Conservation (phyloP, 2,113 vertebrate genomes). For the Pleuronectes platessa region DNA sequence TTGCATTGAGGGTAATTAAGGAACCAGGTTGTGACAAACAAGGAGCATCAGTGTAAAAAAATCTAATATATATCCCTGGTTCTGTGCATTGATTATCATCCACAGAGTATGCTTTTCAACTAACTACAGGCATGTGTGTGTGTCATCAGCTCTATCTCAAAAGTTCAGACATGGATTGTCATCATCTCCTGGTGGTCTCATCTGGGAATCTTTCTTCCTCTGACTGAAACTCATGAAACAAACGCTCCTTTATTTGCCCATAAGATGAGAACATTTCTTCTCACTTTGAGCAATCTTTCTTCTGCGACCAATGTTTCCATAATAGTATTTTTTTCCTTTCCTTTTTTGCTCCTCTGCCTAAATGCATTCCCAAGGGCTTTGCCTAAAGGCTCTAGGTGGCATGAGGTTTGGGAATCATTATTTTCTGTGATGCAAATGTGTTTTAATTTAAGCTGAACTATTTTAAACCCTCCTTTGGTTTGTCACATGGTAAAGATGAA, state of each 20-base stretch:
- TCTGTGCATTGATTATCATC: too few relatives aligned
- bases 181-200: background rate
- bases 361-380: background rate
- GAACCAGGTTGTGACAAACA: too few relatives aligned
- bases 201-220: constrained; percentile 15
- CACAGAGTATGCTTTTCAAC: too few relatives aligned
- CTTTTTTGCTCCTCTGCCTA: background rate
- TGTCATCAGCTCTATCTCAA: background rate
- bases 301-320: background rate
- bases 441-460: constrained; percentile 38
- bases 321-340: background rate
- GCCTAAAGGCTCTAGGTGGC: constrained; percentile 8
- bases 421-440: constrained; percentile 45
- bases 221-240: constrained; percentile 17
- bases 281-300: background rate
- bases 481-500: constrained; percentile 36
- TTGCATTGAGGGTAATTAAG: background rate
- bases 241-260: background rate
- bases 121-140: background rate
- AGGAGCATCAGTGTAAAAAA: too few relatives aligned
- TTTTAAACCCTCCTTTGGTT: constrained; percentile 51
- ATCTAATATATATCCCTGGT: too few relatives aligned
- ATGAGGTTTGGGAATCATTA: constrained; percentile 23
- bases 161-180: background rate
- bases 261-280: background rate